These are phyloP conservation scores for Ips nitidus DNA, from an alignment of 1,140 invertebrate genomes.

Conservation along the genomic window DNA sequence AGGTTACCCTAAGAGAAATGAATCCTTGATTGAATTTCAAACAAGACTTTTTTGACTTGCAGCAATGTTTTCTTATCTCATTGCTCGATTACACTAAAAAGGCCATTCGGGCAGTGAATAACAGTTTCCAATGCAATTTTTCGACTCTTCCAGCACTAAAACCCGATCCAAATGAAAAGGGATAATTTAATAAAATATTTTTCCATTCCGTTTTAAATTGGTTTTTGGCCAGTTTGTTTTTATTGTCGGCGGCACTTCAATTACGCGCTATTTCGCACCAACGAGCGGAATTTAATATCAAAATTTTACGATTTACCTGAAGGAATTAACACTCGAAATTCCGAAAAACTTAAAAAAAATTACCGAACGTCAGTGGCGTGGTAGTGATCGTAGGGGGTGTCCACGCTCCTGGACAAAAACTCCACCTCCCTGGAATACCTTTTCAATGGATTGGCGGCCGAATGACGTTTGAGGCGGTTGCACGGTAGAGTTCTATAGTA, in stretches of 20 bases:
- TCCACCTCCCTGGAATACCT: slow-evolving; percentile 69
- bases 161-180: not conserved
- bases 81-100: too few species aligned
- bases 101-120: too few species aligned
- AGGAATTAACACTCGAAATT: too few species aligned
- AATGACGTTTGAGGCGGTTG: slow-evolving; percentile 63
- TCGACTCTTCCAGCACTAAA: too few species aligned
- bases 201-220: slow-evolving; percentile 11
- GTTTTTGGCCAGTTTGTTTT: not conserved
- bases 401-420: slow-evolving; percentile 59
- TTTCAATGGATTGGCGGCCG: slow-evolving; percentile 61
- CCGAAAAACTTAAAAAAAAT: not conserved
- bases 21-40: too few species aligned
- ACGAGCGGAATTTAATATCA: not conserved
- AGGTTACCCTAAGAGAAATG: too few species aligned
- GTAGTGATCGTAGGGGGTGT: slow-evolving; percentile 57
- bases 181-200: slow-evolving; percentile 21
- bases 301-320: too few species aligned
- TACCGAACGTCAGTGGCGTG: slow-evolving; percentile 31
- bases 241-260: slow-evolving; percentile 1
- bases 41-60: too few species aligned
- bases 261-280: not conserved
- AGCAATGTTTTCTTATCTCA: too few species aligned
- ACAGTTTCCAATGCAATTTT: too few species aligned
- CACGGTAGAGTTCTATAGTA: slow-evolving; percentile 73